These are phyloP conservation scores for Thrips palmi DNA, from an alignment of 1,140 invertebrate species.

Conservation along the genomic window DNA sequence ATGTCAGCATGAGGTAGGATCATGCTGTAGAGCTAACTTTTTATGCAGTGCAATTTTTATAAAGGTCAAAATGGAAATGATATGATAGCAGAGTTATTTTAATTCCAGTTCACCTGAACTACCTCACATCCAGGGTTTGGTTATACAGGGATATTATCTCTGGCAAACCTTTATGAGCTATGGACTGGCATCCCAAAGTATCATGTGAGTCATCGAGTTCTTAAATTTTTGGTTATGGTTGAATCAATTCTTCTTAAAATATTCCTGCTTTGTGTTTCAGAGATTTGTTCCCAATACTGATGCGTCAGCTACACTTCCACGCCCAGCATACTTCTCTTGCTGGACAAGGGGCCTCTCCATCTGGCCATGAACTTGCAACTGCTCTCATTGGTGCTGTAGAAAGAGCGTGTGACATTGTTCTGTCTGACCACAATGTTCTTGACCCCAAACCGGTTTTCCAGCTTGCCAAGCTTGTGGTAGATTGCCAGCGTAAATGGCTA, in stretches of 20 bases:
- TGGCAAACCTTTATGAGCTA: constrained; percentile 27
- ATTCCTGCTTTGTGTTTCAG: constrained; percentile 16
- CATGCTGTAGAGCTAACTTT: constrained; percentile 3
- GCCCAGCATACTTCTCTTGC: constrained; percentile 12
- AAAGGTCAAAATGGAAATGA: too few species aligned
- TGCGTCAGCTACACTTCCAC: constrained; percentile 19
- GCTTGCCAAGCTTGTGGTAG: too few species aligned
- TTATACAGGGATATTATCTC: constrained; percentile 23
- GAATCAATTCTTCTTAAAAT: background rate
- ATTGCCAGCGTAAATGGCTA: too few species aligned
- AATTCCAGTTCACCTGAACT: background rate
- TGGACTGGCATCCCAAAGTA: constrained; percentile 22
- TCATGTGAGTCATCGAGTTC: constrained; percentile 15
- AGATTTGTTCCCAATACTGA: constrained; percentile 21
- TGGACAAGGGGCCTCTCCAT: constrained; percentile 7
- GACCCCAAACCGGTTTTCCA: too few species aligned
- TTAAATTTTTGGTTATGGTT: background rate
- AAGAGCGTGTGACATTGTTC: constrained; percentile 15
- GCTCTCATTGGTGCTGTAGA: constrained; percentile 20
- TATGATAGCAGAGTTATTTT: background rate
- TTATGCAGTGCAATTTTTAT: background rate
- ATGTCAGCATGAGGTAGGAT: constrained; percentile 13
- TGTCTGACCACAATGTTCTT: background rate
- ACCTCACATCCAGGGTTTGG: constrained; percentile 14
- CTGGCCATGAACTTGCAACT: constrained; percentile 18